Percentiles rank a stretch among this genome's conserved stretches.
Evolutionary conservation across 1,140 invertebrate genomes (phyloP).

Genomic region (Zaprionus camerounensis): DNA sequence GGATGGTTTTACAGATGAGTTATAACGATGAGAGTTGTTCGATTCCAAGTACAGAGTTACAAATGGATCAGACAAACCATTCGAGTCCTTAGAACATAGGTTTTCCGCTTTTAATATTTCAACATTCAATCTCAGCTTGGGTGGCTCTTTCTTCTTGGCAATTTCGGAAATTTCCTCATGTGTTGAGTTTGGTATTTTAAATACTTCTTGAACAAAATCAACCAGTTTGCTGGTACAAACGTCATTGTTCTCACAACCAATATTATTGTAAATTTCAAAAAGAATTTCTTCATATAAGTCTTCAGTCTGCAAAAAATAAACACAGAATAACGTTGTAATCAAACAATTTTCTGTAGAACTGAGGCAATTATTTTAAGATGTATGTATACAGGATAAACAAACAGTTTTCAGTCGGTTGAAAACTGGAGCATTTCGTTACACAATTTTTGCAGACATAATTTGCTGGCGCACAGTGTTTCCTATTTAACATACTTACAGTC

Average conservation of each 20-base stretch:
- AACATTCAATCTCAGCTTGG: slow-evolving; percentile 95
- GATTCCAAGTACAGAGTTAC: slow-evolving; percentile 93
- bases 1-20: slow-evolving; percentile 94
- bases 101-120: slow-evolving; percentile 97
- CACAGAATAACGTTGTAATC: not conserved
- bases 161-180: slow-evolving; percentile 89
- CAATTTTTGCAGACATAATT: not conserved
- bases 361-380: not conserved
- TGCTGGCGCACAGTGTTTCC: not conserved
- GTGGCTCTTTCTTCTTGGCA: slow-evolving; percentile 92
- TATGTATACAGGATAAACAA: not conserved
- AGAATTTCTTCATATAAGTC: slow-evolving; percentile 96
- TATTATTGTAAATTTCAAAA: slow-evolving; percentile 96
- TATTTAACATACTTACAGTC: slow-evolving; percentile 87
- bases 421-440: not conserved
- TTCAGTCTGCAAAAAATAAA: slow-evolving; percentile 88
- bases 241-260: slow-evolving; percentile 91
- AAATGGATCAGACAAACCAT: slow-evolving; percentile 98
- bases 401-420: not conserved
- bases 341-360: not conserved
- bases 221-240: slow-evolving; percentile 90
- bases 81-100: slow-evolving; percentile 96
- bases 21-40: slow-evolving; percentile 90
- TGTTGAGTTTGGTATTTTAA: slow-evolving; percentile 91
- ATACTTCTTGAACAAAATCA: slow-evolving; percentile 94